These are phyloP conservation scores for Trididemnum clinides DNA, from an alignment of 23 tunicate species.

Conservation along the genomic window DNA sequence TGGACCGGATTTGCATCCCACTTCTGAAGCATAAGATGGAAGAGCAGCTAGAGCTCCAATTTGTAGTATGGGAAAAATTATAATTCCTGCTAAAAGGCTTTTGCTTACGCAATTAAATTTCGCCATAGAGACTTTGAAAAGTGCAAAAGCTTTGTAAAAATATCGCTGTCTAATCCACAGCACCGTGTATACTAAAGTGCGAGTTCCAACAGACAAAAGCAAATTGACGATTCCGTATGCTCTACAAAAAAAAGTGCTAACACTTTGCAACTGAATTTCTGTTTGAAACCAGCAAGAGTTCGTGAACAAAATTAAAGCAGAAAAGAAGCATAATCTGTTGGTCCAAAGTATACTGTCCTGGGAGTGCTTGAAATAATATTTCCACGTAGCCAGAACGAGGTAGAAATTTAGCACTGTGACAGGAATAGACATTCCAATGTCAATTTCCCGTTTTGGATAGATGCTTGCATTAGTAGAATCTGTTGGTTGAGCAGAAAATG, in stretches of 20 bases:
- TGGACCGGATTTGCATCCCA: not conserved
- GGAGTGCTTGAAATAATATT: not conserved
- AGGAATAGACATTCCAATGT: not conserved
- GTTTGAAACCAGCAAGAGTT: not conserved
- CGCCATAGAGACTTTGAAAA: not conserved
- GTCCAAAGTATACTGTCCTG: not conserved
- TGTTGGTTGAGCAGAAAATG: too few species aligned
- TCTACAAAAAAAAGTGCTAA: not conserved
- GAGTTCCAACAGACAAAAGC: not conserved
- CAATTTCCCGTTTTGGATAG: not conserved
- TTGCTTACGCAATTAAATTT: not conserved
- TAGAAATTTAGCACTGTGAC: not conserved
- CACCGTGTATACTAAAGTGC: not conserved
- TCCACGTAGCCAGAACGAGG: not conserved
- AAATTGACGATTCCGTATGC: not conserved
- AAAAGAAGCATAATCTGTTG: not conserved
- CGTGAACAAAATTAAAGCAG: not conserved
- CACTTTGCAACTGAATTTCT: not conserved
- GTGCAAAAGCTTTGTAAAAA: not conserved
- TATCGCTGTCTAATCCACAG: not conserved
- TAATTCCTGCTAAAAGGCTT: not conserved
- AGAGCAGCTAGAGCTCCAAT: not conserved
- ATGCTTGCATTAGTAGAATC: too few species aligned
- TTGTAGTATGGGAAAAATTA: not conserved
- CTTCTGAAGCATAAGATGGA: not conserved